Base-by-base conservation (phyloP, 2,888 invertebrate species). In the Standfussiana lucernea region DNA sequence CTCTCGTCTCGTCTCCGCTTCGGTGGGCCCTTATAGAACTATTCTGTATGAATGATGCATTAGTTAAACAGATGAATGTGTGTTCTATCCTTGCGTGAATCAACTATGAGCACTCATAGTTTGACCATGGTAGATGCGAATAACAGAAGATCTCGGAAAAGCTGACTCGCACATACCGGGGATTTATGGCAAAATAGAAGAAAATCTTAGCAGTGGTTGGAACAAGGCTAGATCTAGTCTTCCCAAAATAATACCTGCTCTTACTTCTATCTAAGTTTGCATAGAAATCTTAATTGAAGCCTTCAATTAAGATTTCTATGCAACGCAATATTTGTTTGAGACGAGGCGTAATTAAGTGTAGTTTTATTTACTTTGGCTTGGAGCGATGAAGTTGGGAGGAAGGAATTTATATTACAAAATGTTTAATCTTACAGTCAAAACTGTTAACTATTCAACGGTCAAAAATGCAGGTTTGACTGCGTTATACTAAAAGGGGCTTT, bases 291-390 rank as follows among this genome's bases (percentile, higher is more conserved):
- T 40, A 50, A 72, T 65, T 45, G 35, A 42, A 68, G 13, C 21
- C n/a, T 35, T 35, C 13, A 24, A n/a, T n/a, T n/a, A n/a, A n/a
- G n/a, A n/a, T n/a, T n/a, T n/a, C n/a, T n/a, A n/a, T n/a, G n/a
- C n/a, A n/a, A n/a, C n/a, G n/a, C n/a, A n/a, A n/a, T n/a, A n/a
- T n/a, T n/a, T n/a, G n/a, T 45, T 47, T 21, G 15, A 67, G 45
- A 67, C 15, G 45, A 47, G 70, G 40, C 13, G 18, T 53, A 53
- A 40, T 72, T 72, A 72, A 24, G 32, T 40, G 1, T 53, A n/a
- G 24, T 71, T 50, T 15, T 32, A 71, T 72, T 69, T 72, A 50
- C 15, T 24, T 21, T 50, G 37, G 37, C 15, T 28, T 45, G 4
- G 13, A 50, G 18, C 37, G 18, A 50, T 45, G 6, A 28, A 28